phyloP scores from a whole-genome alignment of 2,113 vertebrate species.

The Chionis minor region DNA sequence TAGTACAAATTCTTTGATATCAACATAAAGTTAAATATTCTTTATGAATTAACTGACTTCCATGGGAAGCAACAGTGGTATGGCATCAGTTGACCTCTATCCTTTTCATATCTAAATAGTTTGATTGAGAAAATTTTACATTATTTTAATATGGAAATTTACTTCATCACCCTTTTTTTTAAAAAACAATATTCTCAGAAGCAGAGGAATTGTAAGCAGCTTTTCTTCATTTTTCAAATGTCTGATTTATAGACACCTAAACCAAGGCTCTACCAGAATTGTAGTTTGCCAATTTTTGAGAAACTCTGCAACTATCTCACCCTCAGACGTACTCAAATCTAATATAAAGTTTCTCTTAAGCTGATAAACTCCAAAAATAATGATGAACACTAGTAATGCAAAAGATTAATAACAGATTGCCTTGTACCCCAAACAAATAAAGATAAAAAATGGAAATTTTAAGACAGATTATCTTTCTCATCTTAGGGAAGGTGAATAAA shows the following conservation, averaged over 20 bases:
- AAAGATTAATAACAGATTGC: not conserved
- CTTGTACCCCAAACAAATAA: not conserved
- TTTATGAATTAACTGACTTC: not conserved
- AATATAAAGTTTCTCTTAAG: not conserved
- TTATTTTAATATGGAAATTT: not conserved
- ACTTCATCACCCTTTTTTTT: not conserved
- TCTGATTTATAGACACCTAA: not conserved
- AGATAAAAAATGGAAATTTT: not conserved
- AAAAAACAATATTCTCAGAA: not conserved
- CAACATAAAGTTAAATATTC: not conserved
- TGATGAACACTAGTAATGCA: not conserved
- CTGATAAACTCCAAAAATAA: not conserved
- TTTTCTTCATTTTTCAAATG: not conserved
- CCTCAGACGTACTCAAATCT: not conserved
- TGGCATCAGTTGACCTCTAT: not conserved
- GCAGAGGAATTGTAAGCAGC: not conserved
- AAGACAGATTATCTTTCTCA: not conserved
- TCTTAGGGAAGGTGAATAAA: not conserved
- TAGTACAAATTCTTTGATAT: not conserved
- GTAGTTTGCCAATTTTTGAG: not conserved
- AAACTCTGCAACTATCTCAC: not conserved
- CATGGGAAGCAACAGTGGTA: not conserved
- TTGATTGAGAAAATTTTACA: not conserved
- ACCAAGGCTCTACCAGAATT: not conserved
- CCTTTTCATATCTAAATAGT: not conserved